Evolutionary conservation across 2,797 vertebrate species (phyloP).

Genomic region (Melanogrammus aeglefinus): DNA sequence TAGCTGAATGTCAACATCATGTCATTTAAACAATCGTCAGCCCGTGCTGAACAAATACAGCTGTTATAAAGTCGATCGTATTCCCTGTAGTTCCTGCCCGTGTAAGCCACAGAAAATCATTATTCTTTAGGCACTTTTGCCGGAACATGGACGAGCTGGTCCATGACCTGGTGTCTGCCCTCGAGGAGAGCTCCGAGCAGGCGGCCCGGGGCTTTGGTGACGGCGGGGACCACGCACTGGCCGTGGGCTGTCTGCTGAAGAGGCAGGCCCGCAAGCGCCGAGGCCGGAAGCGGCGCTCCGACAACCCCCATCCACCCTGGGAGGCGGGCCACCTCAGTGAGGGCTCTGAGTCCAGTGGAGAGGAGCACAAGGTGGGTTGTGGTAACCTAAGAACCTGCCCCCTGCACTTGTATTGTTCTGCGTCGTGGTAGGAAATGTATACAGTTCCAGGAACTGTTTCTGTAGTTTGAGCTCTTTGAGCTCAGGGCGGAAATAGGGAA

Average conservation of each 20-base stretch:
- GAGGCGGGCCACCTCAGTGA: conserved; percentile 93
- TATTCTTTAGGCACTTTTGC: conserved; percentile 87
- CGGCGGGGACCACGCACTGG: conserved; percentile 88
- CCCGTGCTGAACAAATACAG: too few relatives aligned
- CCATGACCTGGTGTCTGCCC: conserved; percentile 94
- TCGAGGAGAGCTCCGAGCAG: conserved; percentile 88
- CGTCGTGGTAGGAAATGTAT: neutral
- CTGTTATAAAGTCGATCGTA: too few relatives aligned
- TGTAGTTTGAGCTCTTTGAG: neutral
- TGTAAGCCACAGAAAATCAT: too few relatives aligned
- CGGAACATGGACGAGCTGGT: conserved; percentile 98
- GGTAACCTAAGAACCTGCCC: neutral
- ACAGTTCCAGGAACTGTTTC: neutral
- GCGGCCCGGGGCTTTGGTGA: conserved; percentile 91
- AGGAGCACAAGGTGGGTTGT: conserved; percentile 80
- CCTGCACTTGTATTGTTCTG: neutral
- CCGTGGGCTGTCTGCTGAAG: conserved; percentile 89
- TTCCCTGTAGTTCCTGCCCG: neutral
- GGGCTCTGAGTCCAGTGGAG: conserved; percentile 93
- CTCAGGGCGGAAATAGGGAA: neutral
- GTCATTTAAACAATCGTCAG: too few relatives aligned
- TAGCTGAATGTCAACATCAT: too few relatives aligned
- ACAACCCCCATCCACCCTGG: conserved; percentile 88
- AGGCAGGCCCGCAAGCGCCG: conserved; percentile 92
- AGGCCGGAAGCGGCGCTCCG: conserved; percentile 89